Conservation (phyloP, 2,113 vertebrate genomes). For the Tyrannus savana region DNA sequence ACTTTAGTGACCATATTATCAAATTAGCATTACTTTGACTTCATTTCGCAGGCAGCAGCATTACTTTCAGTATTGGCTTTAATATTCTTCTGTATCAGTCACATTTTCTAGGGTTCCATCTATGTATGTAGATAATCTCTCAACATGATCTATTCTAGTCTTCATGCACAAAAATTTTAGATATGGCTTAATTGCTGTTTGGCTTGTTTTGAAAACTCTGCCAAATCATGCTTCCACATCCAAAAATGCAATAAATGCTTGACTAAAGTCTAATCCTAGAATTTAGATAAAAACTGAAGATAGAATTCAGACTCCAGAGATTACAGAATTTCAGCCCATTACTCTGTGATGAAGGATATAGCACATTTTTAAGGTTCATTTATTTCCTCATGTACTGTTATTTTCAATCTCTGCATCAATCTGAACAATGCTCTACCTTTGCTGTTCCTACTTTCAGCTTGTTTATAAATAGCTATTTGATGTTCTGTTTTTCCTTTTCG, state of each 20-base stretch:
- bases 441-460: background rate
- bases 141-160: background rate
- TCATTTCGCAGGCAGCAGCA: background rate
- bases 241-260: background rate
- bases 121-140: background rate
- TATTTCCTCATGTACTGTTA: constrained; percentile 2
- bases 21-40: background rate
- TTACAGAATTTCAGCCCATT: background rate
- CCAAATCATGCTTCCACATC: background rate
- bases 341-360: background rate
- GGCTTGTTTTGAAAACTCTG: background rate
- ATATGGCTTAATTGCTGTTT: background rate
- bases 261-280: background rate
- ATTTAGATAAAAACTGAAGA: constrained; percentile 3
- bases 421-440: background rate
- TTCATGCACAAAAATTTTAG: background rate
- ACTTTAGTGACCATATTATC: background rate
- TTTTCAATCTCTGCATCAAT: background rate
- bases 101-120: background rate
- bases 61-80: background rate
- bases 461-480: background rate
- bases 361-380: constrained; percentile 23
- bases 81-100: background rate
- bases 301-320: background rate
- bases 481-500: background rate